These are phyloP conservation scores for Archips crataeganus DNA, from an alignment of 2,888 invertebrate species.

Conservation along the genomic window DNA sequence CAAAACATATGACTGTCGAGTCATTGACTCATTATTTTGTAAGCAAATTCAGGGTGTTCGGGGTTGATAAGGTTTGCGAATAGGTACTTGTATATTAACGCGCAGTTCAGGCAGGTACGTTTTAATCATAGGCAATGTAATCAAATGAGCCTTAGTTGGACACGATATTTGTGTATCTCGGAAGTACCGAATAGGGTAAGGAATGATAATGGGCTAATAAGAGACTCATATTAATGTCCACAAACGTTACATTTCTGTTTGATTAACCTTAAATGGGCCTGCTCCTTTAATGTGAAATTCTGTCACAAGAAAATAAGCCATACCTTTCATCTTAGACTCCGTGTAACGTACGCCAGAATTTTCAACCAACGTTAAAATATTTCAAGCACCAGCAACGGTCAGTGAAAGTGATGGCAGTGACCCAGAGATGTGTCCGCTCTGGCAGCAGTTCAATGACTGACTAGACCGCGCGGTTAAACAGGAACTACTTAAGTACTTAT, in stretches of 20 bases:
- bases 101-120: neutral
- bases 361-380: neutral
- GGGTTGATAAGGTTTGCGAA: constrained; percentile 42
- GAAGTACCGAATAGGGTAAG: too few species aligned
- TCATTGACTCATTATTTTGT: constrained; percentile 72
- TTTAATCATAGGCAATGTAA: neutral
- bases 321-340: neutral
- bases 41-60: constrained; percentile 62
- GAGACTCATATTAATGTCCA: too few species aligned
- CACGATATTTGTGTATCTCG: too few species aligned
- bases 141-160: neutral
- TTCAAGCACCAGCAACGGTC: constrained; percentile 27
- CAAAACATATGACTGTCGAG: constrained; percentile 74
- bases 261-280: too few species aligned
- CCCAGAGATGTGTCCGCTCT: constrained; percentile 35
- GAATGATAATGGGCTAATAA: too few species aligned
- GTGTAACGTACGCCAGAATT: neutral
- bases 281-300: neutral
- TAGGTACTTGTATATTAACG: too few species aligned
- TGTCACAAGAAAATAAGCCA: neutral
- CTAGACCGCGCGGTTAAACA: constrained; percentile 29
- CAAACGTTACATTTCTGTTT: too few species aligned
- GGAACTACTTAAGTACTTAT: constrained; percentile 12
- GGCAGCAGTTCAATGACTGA: constrained; percentile 49
- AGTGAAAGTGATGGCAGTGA: constrained; percentile 43